A percentile compares a stretch with the other conserved stretches of the same genome.
These are phyloP conservation scores for Piaya cayana DNA, from an alignment of 2,113 vertebrate species.

Conservation along the genomic window DNA sequence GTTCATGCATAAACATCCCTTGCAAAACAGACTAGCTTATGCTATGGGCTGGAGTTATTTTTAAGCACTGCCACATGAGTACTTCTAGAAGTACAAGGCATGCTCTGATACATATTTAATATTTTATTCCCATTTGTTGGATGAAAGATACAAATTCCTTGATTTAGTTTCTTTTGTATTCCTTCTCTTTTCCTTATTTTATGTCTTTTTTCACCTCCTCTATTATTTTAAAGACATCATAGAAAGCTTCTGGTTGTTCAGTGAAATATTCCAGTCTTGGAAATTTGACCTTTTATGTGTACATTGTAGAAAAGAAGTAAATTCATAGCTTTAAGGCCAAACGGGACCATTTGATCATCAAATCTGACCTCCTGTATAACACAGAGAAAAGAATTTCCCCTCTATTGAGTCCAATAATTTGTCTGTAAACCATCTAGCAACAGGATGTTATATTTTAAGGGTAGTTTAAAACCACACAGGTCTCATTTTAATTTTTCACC, in stretches of 20 bases:
- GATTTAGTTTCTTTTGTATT: neutral
- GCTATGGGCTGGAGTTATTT: neutral
- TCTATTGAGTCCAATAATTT: slow-evolving; percentile 2
- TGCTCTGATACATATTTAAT: neutral
- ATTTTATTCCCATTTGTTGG: neutral
- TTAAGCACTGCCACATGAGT: neutral
- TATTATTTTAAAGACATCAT: slow-evolving; percentile 9
- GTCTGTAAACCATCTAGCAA: slow-evolving; percentile 9
- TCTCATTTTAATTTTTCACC: neutral
- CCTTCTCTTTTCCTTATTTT: neutral
- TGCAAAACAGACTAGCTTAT: neutral
- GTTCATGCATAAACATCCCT: neutral
- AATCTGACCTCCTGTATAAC: slow-evolving; percentile 12
- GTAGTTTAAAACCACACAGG: neutral
- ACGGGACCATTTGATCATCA: slow-evolving; percentile 12
- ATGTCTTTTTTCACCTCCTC: neutral
- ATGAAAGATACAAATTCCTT: neutral
- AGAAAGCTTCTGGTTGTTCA: slow-evolving; percentile 7
- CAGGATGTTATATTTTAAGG: slow-evolving; percentile 21
- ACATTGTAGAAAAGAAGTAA: neutral
- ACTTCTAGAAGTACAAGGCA: neutral
- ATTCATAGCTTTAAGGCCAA: slow-evolving; percentile 35
- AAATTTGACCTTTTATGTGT: slow-evolving; percentile 47
- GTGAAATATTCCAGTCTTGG: slow-evolving; percentile 41
- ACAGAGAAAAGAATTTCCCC: slow-evolving; percentile 14